Evolutionary conservation across 2,797 vertebrate species (phyloP).

Genomic region (Liasis olivaceus): DNA sequence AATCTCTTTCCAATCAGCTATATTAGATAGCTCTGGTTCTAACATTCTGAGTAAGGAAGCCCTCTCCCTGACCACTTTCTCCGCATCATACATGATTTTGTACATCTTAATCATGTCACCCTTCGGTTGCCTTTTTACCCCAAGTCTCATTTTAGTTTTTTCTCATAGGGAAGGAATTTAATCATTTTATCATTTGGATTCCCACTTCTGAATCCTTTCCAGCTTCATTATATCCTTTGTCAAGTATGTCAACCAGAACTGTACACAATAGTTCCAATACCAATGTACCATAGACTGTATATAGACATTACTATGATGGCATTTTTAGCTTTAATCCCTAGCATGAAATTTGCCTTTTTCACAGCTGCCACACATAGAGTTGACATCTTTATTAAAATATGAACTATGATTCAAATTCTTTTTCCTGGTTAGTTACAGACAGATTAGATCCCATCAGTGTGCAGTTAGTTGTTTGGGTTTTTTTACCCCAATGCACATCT

Average conservation of each 20-base stretch:
- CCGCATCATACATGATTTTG: not conserved
- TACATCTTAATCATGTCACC: not conserved
- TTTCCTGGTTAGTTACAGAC: not conserved
- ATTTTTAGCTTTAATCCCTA: not conserved
- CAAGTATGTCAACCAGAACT: not conserved
- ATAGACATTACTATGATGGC: not conserved
- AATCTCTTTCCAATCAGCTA: not conserved
- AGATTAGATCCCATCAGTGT: not conserved
- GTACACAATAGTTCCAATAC: not conserved
- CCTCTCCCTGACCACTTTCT: not conserved
- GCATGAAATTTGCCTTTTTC: not conserved
- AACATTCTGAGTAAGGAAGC: not conserved
- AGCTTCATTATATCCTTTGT: not conserved
- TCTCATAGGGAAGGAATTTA: not conserved
- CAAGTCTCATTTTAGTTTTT: not conserved
- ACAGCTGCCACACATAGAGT: not conserved
- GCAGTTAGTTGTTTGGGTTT: not conserved
- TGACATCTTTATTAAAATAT: not conserved
- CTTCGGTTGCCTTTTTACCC: not conserved
- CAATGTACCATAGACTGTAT: not conserved
- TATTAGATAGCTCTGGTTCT: not conserved
- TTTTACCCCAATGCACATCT: not conserved
- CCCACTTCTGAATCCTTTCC: not conserved
- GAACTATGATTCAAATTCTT: not conserved
- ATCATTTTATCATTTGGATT: not conserved